Evolutionary conservation across 2,888 invertebrate genomes (phyloP).

Genomic region (Brachypalpus laphriformis): DNA sequence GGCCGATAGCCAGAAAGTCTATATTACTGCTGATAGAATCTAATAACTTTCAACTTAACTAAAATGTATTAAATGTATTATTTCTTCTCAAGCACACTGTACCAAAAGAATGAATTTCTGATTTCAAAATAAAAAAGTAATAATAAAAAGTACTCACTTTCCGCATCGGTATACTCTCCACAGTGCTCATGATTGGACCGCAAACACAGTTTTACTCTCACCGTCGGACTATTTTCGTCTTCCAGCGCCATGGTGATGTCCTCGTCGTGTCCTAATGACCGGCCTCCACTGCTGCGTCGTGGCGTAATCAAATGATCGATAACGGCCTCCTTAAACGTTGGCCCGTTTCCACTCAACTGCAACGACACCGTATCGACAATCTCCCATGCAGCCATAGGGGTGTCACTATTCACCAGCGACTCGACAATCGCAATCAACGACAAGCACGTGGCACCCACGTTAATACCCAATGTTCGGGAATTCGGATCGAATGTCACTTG

Average conservation of each 20-base stretch:
- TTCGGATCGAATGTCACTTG: conserved; percentile 93
- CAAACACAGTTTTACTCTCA: conserved; percentile 92
- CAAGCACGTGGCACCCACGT: conserved; percentile 90
- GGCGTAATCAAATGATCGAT: conserved; percentile 86
- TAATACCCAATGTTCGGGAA: conserved; percentile 89
- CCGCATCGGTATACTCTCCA: conserved; percentile 92
- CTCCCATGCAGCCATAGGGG: conserved; percentile 86
- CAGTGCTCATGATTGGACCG: conserved; percentile 91
- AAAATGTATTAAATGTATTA: no score
- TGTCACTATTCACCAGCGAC: conserved; percentile 85
- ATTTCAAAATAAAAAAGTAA: no score
- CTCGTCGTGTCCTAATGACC: conserved; percentile 84
- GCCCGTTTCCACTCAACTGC: conserved; percentile 87
- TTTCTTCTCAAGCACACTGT: neutral
- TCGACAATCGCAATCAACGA: conserved; percentile 91
- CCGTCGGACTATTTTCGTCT: conserved; percentile 85
- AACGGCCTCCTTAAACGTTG: conserved; percentile 88
- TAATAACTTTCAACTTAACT: no score
- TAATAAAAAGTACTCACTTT: conserved; percentile 86
- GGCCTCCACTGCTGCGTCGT: conserved; percentile 83
- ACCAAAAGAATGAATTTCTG: conserved; percentile 17
- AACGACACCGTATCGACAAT: conserved; percentile 89
- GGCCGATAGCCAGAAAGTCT: no score
- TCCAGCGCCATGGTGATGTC: conserved; percentile 86
- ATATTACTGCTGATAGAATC: no score